Conservation (phyloP, 2,888 invertebrate species). For the Eucera pruinosa region DNA sequence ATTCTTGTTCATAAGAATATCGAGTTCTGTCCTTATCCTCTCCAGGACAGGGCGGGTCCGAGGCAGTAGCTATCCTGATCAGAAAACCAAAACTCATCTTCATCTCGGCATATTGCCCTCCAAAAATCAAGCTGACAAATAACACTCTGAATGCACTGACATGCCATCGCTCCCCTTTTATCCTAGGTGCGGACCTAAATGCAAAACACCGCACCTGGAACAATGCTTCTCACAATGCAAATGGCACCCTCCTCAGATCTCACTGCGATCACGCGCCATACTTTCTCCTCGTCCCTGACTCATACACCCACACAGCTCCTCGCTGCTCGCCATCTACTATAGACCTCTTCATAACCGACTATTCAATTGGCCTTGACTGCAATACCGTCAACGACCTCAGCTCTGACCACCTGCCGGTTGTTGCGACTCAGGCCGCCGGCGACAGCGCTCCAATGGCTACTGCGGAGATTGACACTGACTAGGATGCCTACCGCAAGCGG, state of each 20-base stretch:
- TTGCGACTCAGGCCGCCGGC: too few relatives aligned
- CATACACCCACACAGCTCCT: not conserved
- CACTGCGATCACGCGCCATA: not conserved
- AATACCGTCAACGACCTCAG: too few relatives aligned
- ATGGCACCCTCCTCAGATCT: not conserved
- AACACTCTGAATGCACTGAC: not conserved
- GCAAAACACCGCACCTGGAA: not conserved
- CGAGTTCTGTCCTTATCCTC: too few relatives aligned
- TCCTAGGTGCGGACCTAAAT: not conserved
- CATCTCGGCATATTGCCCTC: not conserved
- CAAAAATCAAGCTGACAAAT: not conserved
- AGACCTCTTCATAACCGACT: not conserved
- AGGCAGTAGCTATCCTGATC: not conserved
- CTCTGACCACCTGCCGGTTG: too few relatives aligned
- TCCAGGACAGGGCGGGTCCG: not conserved
- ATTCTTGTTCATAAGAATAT: not conserved
- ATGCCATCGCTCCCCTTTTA: not conserved
- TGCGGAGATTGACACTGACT: too few relatives aligned
- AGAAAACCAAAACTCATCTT: not conserved
- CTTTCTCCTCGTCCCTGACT: not conserved
- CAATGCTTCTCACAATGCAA: not conserved
- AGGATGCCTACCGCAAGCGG: too few relatives aligned
- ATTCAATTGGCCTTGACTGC: too few relatives aligned
- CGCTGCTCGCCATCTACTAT: not conserved
- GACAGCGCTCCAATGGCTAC: too few relatives aligned